Conservation (phyloP, 2,888 invertebrate species). For the Conistra vaccinii region DNA sequence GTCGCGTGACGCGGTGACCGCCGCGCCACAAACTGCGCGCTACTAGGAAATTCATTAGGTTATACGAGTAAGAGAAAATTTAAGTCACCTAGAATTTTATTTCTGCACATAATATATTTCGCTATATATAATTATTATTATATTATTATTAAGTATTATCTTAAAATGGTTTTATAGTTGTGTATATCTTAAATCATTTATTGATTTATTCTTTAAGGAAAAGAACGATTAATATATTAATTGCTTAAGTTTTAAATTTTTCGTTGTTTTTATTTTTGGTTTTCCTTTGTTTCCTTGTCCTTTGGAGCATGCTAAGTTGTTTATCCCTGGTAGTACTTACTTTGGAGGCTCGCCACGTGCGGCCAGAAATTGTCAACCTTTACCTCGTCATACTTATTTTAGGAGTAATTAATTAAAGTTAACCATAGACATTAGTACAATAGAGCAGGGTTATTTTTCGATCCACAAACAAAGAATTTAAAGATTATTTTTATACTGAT, state of each 20-base stretch:
- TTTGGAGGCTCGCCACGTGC: slow-evolving; percentile 78
- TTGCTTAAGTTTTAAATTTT: slow-evolving; percentile 90
- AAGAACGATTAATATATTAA: slow-evolving; percentile 91
- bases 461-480: slow-evolving; percentile 89
- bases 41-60: slow-evolving; percentile 90
- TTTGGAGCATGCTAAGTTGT: slow-evolving; percentile 79
- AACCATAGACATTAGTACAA: slow-evolving; percentile 90
- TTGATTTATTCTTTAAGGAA: slow-evolving; percentile 90
- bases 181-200: slow-evolving; percentile 90
- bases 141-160: slow-evolving; percentile 91
- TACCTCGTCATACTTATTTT: slow-evolving; percentile 89
- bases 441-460: slow-evolving; percentile 91
- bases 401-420: slow-evolving; percentile 90
- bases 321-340: slow-evolving; percentile 76
- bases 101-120: slow-evolving; percentile 91
- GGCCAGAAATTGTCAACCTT: slow-evolving; percentile 88
- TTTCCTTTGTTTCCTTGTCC: slow-evolving; percentile 82
- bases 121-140: slow-evolving; percentile 91
- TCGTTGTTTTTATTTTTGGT: slow-evolving; percentile 86
- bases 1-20: slow-evolving; percentile 79
- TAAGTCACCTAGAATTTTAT: slow-evolving; percentile 91
- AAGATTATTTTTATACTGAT: slow-evolving; percentile 90
- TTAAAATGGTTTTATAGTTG: slow-evolving; percentile 91
- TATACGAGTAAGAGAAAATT: slow-evolving; percentile 90
- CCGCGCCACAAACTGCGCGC: slow-evolving; percentile 79